phyloP scores from a whole-genome alignment of 2,888 invertebrate genomes.

The Orchestes rusci region DNA sequence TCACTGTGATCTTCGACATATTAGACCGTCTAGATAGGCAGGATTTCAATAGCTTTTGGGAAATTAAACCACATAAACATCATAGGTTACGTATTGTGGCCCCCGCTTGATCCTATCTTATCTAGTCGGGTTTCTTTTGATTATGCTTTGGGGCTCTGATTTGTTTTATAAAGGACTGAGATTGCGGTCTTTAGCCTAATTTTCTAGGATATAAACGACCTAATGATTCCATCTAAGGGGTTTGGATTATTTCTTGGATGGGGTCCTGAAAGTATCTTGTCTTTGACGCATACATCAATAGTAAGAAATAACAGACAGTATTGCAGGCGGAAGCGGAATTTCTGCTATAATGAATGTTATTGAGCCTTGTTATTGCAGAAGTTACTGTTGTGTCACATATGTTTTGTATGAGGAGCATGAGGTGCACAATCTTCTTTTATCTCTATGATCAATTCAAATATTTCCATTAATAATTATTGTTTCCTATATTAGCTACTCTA shows the following conservation, averaged over 20 bases:
- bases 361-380: too few relatives aligned
- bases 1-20: conserved; percentile 39
- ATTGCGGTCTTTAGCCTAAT: conserved; percentile 16
- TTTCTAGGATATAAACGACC: conserved; percentile 5
- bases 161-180: conserved; percentile 19
- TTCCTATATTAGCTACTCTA: too few relatives aligned
- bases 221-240: conserved; percentile 2
- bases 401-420: too few relatives aligned
- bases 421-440: too few relatives aligned
- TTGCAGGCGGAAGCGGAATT: too few relatives aligned
- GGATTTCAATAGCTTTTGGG: conserved; percentile 43
- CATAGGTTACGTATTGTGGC: conserved; percentile 38
- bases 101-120: conserved; percentile 32
- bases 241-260: conserved; percentile 3
- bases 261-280: too few relatives aligned
- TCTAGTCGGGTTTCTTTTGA: conserved; percentile 21
- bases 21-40: conserved; percentile 37
- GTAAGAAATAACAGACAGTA: too few relatives aligned
- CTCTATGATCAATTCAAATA: too few relatives aligned
- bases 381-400: too few relatives aligned
- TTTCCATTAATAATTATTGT: too few relatives aligned
- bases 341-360: too few relatives aligned
- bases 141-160: conserved; percentile 16
- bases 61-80: conserved; percentile 45
- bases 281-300: too few relatives aligned